A percentile compares a stretch with the other conserved stretches of the same genome.
phyloP scores from a whole-genome alignment of 2,113 vertebrate genomes.

The Indicator indicator region DNA sequence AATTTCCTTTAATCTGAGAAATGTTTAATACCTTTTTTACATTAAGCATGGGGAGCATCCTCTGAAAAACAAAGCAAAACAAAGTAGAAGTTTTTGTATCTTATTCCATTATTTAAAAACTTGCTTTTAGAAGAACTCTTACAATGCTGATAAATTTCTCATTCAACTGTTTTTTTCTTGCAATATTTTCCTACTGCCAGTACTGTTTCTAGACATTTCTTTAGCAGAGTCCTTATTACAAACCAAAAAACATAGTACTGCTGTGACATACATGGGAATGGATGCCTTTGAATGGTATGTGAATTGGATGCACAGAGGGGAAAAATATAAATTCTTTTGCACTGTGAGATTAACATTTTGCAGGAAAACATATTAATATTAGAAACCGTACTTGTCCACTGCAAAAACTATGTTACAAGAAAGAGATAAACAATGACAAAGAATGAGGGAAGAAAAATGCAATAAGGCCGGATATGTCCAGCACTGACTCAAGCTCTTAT shows the following conservation, averaged over 20 bases:
- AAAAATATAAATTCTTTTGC: not conserved
- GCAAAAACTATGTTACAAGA: not conserved
- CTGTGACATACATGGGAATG: not conserved
- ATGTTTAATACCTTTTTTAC: not conserved
- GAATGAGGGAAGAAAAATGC: not conserved
- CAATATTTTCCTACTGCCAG: not conserved
- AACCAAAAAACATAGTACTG: not conserved
- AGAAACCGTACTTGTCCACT: not conserved
- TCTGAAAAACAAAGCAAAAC: not conserved
- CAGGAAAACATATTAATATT: not conserved
- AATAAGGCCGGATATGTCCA: not conserved
- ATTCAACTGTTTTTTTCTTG: not conserved
- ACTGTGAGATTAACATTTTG: conserved; percentile 7
- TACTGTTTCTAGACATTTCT: not conserved
- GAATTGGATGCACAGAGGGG: not conserved
- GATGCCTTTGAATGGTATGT: not conserved
- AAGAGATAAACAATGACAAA: conserved; percentile 39
- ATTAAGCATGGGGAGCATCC: not conserved
- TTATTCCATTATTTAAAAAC: not conserved
- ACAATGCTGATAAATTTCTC: not conserved
- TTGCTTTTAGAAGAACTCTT: not conserved
- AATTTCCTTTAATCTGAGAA: not conserved
- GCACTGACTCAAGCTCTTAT: not conserved
- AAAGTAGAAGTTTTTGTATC: not conserved
- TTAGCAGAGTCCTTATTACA: not conserved